phyloP scores from a whole-genome alignment of 2,797 vertebrate species.

The Columba guinea region DNA sequence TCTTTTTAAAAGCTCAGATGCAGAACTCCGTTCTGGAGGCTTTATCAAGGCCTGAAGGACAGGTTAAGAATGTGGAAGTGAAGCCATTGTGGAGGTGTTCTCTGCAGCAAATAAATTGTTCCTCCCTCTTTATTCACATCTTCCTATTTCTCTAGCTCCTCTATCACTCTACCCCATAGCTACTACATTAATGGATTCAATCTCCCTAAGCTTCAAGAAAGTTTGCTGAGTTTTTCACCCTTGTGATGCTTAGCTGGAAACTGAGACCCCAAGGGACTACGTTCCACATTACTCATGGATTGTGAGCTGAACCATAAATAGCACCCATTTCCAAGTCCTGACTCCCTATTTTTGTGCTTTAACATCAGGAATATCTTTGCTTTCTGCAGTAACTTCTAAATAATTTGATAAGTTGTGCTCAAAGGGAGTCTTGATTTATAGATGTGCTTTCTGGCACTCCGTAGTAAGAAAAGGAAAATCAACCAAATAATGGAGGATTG shows the following conservation, averaged over 20 bases:
- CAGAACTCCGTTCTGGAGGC: background rate
- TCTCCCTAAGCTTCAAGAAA: background rate
- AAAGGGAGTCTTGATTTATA: conserved; percentile 24
- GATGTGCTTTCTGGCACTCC: background rate
- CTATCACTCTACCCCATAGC: background rate
- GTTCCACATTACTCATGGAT: background rate
- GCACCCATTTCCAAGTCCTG: fast-evolving
- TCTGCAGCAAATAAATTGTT: background rate
- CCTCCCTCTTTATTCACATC: background rate
- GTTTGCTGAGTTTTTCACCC: background rate
- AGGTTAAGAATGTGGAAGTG: background rate
- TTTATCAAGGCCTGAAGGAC: background rate
- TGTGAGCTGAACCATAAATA: background rate
- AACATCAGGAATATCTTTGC: background rate
- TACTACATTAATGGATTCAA: background rate
- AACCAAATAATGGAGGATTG: background rate
- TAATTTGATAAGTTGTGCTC: background rate
- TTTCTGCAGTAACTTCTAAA: background rate
- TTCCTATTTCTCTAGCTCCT: background rate
- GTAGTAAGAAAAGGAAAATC: background rate
- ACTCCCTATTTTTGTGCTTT: background rate
- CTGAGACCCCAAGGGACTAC: background rate
- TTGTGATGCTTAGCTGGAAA: background rate
- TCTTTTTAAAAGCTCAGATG: background rate
- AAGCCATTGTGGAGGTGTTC: background rate